Evolutionary conservation across 2,797 vertebrate genomes (phyloP).

Genomic region (Pteronotus mesoamericanus): DNA sequence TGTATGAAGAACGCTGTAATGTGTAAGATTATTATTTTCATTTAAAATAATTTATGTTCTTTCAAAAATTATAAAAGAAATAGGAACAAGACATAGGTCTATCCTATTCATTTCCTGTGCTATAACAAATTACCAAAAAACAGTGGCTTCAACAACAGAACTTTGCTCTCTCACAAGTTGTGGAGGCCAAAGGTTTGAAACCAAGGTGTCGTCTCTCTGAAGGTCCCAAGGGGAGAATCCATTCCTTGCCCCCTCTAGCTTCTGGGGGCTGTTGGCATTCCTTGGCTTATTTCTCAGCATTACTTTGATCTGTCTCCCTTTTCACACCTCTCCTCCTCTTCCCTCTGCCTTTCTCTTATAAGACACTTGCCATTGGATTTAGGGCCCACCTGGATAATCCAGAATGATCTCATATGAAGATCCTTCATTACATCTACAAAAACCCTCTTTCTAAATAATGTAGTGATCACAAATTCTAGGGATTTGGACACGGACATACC

Average conservation of each 20-base stretch:
- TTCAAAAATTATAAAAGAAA: neutral
- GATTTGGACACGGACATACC: neutral
- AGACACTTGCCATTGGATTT: neutral
- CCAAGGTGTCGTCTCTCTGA: neutral
- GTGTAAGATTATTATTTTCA: neutral
- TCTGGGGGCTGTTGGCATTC: neutral
- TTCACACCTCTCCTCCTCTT: neutral
- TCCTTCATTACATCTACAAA: neutral
- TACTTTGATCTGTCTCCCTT: neutral
- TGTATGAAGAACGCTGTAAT: neutral
- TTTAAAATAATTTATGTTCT: neutral
- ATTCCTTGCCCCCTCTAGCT: neutral
- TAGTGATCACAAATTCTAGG: neutral
- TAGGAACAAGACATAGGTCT: neutral
- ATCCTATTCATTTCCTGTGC: neutral
- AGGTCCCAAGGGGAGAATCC: neutral
- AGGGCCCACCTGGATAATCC: neutral
- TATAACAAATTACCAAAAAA: neutral
- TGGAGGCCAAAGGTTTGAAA: neutral
- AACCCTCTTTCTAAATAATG: neutral
- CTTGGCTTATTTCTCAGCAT: neutral
- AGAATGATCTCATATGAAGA: neutral
- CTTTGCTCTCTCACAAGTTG: neutral
- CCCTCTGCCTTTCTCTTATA: neutral
- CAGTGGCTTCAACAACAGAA: neutral